Base-by-base conservation (phyloP, 2,113 vertebrate genomes). In the Pterocles orientalis region DNA sequence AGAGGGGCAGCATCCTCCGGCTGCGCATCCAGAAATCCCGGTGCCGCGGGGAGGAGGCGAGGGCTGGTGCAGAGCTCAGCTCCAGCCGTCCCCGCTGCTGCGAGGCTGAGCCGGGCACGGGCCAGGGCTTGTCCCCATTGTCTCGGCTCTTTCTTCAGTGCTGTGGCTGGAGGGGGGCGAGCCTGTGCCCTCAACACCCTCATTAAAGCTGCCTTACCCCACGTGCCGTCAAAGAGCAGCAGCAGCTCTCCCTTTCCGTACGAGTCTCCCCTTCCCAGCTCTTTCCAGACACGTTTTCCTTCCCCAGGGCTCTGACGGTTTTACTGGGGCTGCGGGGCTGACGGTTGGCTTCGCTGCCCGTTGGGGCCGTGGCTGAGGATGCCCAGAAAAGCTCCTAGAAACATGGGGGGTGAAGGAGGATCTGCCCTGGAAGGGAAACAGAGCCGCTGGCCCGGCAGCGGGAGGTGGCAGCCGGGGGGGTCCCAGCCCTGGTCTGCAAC, bases 121-220 rank as follows among this genome's bases (percentile, higher is more conserved):
- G 3, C 86, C 75, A 85, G 87, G 84, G 56, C 58, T 61, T 61
- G 56, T 45, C 19, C 3, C 13, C 92, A 87, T 93, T 96, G 92
- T 95, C 57, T 89, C 18, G 0, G 29, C 72, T 66, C 72, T 70
- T 26, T 76, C 82, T 91, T 87, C 73, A 50, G 0, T 71, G 60
- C 8, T 3, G 3, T 57, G 51, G 43, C 34, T 88, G 77, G 36
- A 88, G 83, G 19, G 69, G 86, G n/a, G 12, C 0, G 53, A 96
- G 24, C 9, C 75, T 21, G 45, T 85, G 53, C 34, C 41, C 78
- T 90, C 48, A 88, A 57, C 68, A 50, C 81, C n/a, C 95, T 97
- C 95, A 87, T 95, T 97, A 96, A 97, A 92, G 84, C 84, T 95
- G 84, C 91, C 94, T 85, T 93, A 45, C 62, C 66, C 77, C 51